Conservation (phyloP, 1,140 invertebrate species). For the Cepaea nemoralis region DNA sequence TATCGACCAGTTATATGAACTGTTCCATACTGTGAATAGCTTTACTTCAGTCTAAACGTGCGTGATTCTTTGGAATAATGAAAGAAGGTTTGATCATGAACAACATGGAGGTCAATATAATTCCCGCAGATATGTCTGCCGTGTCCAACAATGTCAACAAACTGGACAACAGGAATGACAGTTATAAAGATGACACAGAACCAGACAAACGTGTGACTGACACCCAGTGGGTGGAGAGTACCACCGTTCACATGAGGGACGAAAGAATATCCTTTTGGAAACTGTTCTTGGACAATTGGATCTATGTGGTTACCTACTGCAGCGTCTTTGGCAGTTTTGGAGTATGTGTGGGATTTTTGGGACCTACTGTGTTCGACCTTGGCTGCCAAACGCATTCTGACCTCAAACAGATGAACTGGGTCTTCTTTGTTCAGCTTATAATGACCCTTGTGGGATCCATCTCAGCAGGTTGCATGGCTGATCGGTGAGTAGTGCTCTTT, state of each 20-base stretch:
- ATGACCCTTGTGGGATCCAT: constrained; percentile 74
- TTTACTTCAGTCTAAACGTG: too few species aligned
- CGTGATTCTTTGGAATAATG: too few species aligned
- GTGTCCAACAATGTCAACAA: not conserved
- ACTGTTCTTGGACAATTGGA: constrained; percentile 71
- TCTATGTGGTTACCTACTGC: constrained; percentile 72
- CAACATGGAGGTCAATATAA: too few species aligned
- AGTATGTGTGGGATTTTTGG: constrained; percentile 74
- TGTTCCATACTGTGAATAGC: too few species aligned
- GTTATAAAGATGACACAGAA: not conserved
- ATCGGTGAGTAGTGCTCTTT: constrained; percentile 65
- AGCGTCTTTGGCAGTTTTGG: constrained; percentile 74
- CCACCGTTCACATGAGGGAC: constrained; percentile 38
- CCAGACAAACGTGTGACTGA: constrained; percentile 6
- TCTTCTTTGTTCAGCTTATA: constrained; percentile 74
- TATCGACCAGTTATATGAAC: too few species aligned
- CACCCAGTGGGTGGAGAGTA: constrained; percentile 41
- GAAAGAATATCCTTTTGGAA: constrained; percentile 64
- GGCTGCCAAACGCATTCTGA: constrained; percentile 73
- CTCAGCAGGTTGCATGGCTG: constrained; percentile 71
- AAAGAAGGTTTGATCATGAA: too few species aligned
- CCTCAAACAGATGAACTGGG: constrained; percentile 73
- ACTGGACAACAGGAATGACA: not conserved
- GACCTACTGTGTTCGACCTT: constrained; percentile 73
- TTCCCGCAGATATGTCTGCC: not conserved